A percentile compares a stretch with the other conserved stretches of the same genome.
Evolutionary conservation across 2,113 vertebrate genomes (phyloP).

Genomic region (Channa argus): DNA sequence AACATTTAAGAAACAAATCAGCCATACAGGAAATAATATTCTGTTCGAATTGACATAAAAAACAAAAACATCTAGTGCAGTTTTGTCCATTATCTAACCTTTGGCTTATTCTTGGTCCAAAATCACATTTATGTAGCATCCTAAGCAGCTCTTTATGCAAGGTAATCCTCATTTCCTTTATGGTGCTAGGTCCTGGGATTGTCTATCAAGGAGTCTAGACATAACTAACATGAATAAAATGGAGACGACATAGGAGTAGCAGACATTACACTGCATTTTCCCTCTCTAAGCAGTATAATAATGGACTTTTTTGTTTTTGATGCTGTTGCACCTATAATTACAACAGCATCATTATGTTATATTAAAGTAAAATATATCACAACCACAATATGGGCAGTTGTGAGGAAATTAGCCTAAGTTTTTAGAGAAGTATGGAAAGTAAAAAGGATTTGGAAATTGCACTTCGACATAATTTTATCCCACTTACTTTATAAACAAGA

Average conservation of each 20-base stretch:
- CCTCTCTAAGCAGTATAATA: conserved; percentile 2
- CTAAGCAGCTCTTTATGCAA: conserved; percentile 48
- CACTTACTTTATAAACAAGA: conserved; percentile 31
- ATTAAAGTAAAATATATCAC: conserved; percentile 29
- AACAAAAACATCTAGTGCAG: conserved; percentile 70
- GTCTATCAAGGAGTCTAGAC: conserved; percentile 28
- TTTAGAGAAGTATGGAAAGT: conserved; percentile 18
- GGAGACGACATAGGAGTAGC: conserved; percentile 2
- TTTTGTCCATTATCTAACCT: conserved; percentile 70
- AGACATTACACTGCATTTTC: conserved; percentile 13
- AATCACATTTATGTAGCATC: conserved; percentile 40
- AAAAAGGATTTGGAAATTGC: conserved; percentile 55
- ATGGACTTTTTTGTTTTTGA: neutral
- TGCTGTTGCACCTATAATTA: neutral
- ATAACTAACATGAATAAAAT: conserved; percentile 17
- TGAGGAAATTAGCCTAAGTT: conserved; percentile 32
- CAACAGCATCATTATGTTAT: neutral
- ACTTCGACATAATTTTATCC: conserved; percentile 56
- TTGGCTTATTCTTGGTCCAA: conserved; percentile 79
- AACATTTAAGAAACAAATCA: conserved; percentile 52
- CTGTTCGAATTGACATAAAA: conserved; percentile 63
- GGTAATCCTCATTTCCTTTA: conserved; percentile 34
- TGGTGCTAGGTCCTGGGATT: conserved; percentile 16
- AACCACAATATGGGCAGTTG: conserved; percentile 9
- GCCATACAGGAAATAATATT: conserved; percentile 28